Evolutionary conservation across 1,140 invertebrate genomes (phyloP).

Genomic region (Kradibia gibbosae): DNA sequence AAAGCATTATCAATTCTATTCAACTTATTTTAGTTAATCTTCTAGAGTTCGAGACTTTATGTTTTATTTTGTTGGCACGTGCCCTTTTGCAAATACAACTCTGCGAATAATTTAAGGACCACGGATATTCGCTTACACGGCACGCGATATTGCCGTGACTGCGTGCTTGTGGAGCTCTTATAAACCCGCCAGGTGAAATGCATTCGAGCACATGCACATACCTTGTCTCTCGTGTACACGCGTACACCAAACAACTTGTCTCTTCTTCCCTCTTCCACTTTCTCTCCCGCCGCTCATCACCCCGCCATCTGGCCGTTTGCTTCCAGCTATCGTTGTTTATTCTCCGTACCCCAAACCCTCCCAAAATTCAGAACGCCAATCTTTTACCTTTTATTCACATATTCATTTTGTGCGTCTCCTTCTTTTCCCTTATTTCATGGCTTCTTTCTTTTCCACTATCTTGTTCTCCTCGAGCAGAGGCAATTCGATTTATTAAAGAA

Average conservation of each 20-base stretch:
- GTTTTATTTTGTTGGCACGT: neutral
- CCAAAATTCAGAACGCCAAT: neutral
- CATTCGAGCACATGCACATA: conserved; percentile 9
- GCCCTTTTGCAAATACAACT: neutral
- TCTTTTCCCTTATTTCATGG: neutral
- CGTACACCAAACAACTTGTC: conserved; percentile 36
- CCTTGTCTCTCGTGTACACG: conserved; percentile 1
- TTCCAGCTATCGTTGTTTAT: too few relatives aligned
- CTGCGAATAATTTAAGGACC: conserved; percentile 31
- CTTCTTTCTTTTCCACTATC: neutral
- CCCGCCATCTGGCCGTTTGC: neutral
- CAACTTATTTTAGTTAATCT: neutral
- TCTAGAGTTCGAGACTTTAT: neutral
- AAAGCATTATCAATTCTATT: too few relatives aligned
- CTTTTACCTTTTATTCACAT: neutral
- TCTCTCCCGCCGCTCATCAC: neutral
- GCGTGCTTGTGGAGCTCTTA: neutral
- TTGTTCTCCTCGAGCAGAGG: neutral
- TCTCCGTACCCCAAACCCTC: too few relatives aligned
- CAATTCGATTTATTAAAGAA: conserved; percentile 32
- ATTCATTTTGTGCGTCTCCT: neutral
- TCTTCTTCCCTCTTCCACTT: neutral
- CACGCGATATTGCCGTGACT: conserved; percentile 18
- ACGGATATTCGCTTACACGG: conserved; percentile 41
- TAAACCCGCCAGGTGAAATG: conserved; percentile 3